Evolutionary conservation across 2,888 invertebrate species (phyloP), one percentile per base, ranked within the genome.

Genomic region (Taenaris catops): DNA sequence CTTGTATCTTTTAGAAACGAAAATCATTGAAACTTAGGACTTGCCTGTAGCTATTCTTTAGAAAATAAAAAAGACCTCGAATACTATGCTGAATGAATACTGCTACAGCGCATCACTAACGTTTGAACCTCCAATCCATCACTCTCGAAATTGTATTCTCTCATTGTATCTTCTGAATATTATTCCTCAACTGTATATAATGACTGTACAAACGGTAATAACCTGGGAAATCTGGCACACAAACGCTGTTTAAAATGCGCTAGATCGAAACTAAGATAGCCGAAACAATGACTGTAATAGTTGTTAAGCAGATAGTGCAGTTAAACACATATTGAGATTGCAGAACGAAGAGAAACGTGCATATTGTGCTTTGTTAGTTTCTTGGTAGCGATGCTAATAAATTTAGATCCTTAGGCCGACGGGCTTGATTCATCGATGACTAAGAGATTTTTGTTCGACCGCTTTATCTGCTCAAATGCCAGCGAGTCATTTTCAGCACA

Each of bases 141-240:
- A 58, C 59, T 70, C 68, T 68, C 76, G 65, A 71, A 81, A 81
- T 75, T 78, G 66, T 78, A 67, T 68, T 73, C 70, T 76, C 71
- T 63, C 37, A 28, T 41, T 35, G 39, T 73, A 70, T 65, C 67
- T 62, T 62, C 57, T 68, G 66, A 72, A 70, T 69, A 72, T 69
- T 74, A 73, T 66, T 72, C 65, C 63, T 67, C 74, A 81, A 80
- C 79, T 79, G 79, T 78, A 74, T 60, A 63, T 79, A 83, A 81
- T 75, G 80, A 72, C 64, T 56, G 62, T 60, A 61, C 54, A 57
- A 69, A 66, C 65, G 66, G 74, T 74, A 72, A 72, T 63, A 71
- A 72, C 71, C 78, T 84, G 84, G 72, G 83, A 86, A 47, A 84
- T 66, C 62, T 57, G 59, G 61, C 59, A 55, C 56, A 63, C 63